Base-by-base conservation (phyloP, 92 coral and sea anemone genomes). In the Actinernus sp. region DNA sequence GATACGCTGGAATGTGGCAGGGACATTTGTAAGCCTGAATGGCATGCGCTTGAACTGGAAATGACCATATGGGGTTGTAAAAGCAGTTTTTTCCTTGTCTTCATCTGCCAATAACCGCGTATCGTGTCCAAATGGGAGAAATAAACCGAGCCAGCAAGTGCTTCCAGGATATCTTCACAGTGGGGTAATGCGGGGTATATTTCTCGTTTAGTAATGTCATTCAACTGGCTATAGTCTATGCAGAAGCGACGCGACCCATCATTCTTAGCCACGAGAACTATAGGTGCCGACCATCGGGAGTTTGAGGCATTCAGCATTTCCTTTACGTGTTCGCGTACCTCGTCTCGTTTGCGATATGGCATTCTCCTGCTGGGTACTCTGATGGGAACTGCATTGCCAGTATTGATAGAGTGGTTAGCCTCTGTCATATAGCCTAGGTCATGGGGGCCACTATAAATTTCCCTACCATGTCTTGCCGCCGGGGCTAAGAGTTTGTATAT, bases 191-290 rank as follows among this genome's bases (percentile, higher is more conserved):
- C n/a, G n/a, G 87, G 80, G 47, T 47, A 71, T 2, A 17, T 26
- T 17, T 80, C 87, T 2, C 49, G 50, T 23, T 46, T 52, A 13
- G 31, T 31, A 26, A 71, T 80, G 13, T 41, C 8, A 36, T 74
- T 83, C 4, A 75, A 58, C 54, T 19, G 40, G 12, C 89, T 43
- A 41, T 75, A 74, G 61, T 75, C 89, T 13, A 83, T 73, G 5
- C 89, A 74, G 62, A 67, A 44, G 16, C 79, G 49, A 52, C 74
- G 68, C 31, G 74, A 61, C 1, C 74, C 89, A 61, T 29, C 32
- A 31, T 73, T 82, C 77, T 82, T 82, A 19, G 71, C 64, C 5
- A 81, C 88, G 1, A 74, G 78, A 9, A 73, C 82, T 2, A 82
- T 74, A 0, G 77, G 82, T 4, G 88, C n/a, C n/a, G n/a, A n/a